Percentiles rank a stretch among this genome's conserved stretches.
Conservation (phyloP, 2,888 invertebrate genomes). For the Anticlea derivata region DNA sequence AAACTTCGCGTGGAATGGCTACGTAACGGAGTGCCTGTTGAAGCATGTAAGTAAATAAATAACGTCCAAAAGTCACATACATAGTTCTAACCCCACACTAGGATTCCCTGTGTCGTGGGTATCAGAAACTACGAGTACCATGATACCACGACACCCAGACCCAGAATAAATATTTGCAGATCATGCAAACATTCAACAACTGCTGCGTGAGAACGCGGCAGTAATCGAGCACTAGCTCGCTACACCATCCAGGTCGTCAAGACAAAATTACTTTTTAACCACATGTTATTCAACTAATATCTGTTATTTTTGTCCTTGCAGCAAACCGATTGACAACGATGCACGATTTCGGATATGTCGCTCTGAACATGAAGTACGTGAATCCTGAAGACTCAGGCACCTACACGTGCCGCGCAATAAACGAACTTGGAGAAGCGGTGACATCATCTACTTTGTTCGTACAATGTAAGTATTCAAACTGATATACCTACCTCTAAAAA, state of each 20-base stretch:
- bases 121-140: too few relatives aligned
- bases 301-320: slow-evolving; percentile 49
- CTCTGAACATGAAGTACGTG: slow-evolving; percentile 96
- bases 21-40: slow-evolving; percentile 94
- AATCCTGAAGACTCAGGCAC: slow-evolving; percentile 98
- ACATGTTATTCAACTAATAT: too few relatives aligned
- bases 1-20: slow-evolving; percentile 97
- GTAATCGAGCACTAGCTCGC: too few relatives aligned
- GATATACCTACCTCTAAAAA: background rate
- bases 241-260: too few relatives aligned
- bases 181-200: too few relatives aligned
- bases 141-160: too few relatives aligned
- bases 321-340: slow-evolving; percentile 96
- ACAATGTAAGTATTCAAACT: slow-evolving; percentile 86
- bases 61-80: too few relatives aligned
- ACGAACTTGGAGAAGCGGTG: slow-evolving; percentile 97
- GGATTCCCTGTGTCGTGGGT: too few relatives aligned
- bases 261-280: background rate
- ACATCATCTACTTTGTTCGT: slow-evolving; percentile 96
- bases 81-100: too few relatives aligned
- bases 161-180: too few relatives aligned
- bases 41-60: slow-evolving; percentile 91
- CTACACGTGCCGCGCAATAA: slow-evolving; percentile 96
- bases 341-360: slow-evolving; percentile 99
- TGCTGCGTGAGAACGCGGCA: too few relatives aligned